phyloP scores from a whole-genome alignment of 2,888 invertebrate genomes.

The Lumbricus terrestris region DNA sequence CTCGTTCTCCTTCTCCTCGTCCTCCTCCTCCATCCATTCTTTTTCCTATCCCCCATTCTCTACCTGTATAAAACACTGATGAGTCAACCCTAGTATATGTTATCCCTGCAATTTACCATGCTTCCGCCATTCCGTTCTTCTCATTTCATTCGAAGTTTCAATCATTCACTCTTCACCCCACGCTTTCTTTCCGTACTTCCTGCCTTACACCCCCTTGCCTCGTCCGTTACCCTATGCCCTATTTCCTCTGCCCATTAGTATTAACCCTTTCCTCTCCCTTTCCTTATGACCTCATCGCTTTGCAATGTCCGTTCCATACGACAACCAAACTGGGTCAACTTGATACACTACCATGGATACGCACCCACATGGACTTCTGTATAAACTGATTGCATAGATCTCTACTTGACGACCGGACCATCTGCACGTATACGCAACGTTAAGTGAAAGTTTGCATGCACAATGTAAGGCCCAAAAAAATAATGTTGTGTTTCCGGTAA shows the following conservation, averaged over 20 bases:
- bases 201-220: not conserved
- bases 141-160: too few relatives aligned
- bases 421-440: not conserved
- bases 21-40: not conserved
- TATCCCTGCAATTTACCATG: too few relatives aligned
- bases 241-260: not conserved
- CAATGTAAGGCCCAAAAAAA: too few relatives aligned
- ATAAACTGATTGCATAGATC: not conserved
- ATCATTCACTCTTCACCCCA: too few relatives aligned
- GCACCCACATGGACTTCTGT: not conserved
- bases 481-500: too few relatives aligned
- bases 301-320: not conserved
- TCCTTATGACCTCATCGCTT: not conserved
- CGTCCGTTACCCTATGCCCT: not conserved
- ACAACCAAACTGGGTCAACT: not conserved
- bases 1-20: not conserved
- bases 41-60: too few relatives aligned
- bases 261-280: not conserved
- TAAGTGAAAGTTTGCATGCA: too few relatives aligned
- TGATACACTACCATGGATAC: not conserved
- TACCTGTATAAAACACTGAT: too few relatives aligned
- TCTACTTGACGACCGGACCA: not conserved
- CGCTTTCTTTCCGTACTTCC: too few relatives aligned
- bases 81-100: too few relatives aligned
- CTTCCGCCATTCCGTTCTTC: too few relatives aligned